phyloP scores from a whole-genome alignment of 92 coral and sea anemone genomes.

The Epizoanthus rinbou region DNA sequence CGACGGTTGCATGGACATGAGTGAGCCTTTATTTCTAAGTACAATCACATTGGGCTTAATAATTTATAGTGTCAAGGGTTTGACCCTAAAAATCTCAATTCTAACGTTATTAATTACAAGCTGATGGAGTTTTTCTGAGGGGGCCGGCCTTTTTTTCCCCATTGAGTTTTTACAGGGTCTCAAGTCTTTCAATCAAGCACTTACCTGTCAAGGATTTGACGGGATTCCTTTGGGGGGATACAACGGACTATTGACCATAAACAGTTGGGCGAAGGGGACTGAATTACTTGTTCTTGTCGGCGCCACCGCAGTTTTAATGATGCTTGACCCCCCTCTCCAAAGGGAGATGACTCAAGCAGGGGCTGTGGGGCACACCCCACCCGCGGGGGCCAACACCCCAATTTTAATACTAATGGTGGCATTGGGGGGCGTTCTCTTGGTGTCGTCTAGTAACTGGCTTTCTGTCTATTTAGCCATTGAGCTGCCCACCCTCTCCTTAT shows the following conservation, averaged over 20 bases:
- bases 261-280: slow-evolving; percentile 69
- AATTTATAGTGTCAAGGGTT: slow-evolving; percentile 67
- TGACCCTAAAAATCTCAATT: slow-evolving; percentile 73
- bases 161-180: slow-evolving; percentile 44
- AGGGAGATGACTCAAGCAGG: slow-evolving; percentile 32
- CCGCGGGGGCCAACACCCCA: slow-evolving; percentile 57
- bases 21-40: slow-evolving; percentile 67
- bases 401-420: slow-evolving; percentile 75
- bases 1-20: slow-evolving; percentile 44
- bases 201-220: slow-evolving; percentile 27
- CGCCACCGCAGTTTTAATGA: slow-evolving; percentile 69
- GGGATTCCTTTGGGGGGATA: slow-evolving; percentile 42
- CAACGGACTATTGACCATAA: slow-evolving; percentile 63
- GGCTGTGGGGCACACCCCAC: slow-evolving; percentile 45
- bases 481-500: slow-evolving; percentile 80
- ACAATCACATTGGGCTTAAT: slow-evolving; percentile 63
- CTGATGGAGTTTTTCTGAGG: slow-evolving; percentile 56
- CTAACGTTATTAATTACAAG: slow-evolving; percentile 74
- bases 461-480: slow-evolving; percentile 84
- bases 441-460: slow-evolving; percentile 81
- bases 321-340: slow-evolving; percentile 59
- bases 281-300: slow-evolving; percentile 72
- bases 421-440: slow-evolving; percentile 74
- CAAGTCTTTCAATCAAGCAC: slow-evolving; percentile 23
- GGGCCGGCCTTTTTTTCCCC: slow-evolving; percentile 64